These are phyloP conservation scores for Pseudochirops corinnae DNA, from an alignment of 2,797 vertebrate genomes.

Conservation along the genomic window DNA sequence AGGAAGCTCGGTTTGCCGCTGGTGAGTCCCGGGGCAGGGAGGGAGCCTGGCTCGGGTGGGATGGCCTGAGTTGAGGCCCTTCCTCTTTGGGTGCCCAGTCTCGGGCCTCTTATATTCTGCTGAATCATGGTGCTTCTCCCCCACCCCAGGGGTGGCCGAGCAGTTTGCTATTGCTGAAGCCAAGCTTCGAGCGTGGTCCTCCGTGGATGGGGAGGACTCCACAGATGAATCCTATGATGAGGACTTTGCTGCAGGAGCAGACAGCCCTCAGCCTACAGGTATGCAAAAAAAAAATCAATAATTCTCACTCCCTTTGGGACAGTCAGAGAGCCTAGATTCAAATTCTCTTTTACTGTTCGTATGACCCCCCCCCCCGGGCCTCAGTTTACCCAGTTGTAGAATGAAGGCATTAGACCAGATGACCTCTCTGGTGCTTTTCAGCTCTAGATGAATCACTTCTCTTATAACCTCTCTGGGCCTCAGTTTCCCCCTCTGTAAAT, in stretches of 20 bases:
- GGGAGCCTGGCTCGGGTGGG: rapidly evolving
- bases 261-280: conserved; percentile 87
- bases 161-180: conserved; percentile 98
- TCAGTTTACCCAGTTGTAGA: not conserved
- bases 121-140: not conserved
- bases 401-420: not conserved
- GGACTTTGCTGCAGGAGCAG: conserved; percentile 91
- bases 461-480: not conserved
- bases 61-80: not conserved
- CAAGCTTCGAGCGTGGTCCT: conserved; percentile 98
- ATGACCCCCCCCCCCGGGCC: not conserved
- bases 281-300: not conserved
- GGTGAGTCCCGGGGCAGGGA: conserved; percentile 83
- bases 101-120: not conserved
- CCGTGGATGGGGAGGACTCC: conserved; percentile 95
- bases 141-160: conserved; percentile 91
- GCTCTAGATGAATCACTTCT: not conserved
- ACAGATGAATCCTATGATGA: conserved; percentile 97
- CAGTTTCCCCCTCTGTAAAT: not conserved
- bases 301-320: not conserved
- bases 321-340: not conserved
- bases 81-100: not conserved
- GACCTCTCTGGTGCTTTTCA: not conserved
- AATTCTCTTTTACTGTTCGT: not conserved
- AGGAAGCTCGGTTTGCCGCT: conserved; percentile 97